phyloP scores from a whole-genome alignment of 2,888 invertebrate genomes.

The Phasia obesa region DNA sequence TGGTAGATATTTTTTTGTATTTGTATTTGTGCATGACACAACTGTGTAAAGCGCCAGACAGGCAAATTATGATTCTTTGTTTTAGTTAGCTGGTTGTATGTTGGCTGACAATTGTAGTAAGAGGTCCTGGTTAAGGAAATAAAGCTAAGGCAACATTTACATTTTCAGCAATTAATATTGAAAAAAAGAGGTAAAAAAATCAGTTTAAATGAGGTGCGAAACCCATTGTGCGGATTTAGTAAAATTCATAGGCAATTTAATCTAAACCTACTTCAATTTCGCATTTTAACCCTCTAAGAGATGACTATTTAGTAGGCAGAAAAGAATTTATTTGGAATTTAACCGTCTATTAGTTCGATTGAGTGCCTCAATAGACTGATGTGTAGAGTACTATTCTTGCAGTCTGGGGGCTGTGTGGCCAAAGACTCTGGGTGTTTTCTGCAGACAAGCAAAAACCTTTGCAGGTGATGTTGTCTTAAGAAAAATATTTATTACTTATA shows the following conservation, averaged over 20 bases:
- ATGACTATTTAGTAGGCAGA: neutral
- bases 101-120: conserved; percentile 10
- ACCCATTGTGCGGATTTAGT: conserved; percentile 23
- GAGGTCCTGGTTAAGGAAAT: conserved; percentile 40
- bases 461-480: no score
- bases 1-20: conserved; percentile 31
- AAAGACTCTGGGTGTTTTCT: no score
- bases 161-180: conserved; percentile 47
- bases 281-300: neutral
- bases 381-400: no score
- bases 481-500: no score
- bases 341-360: no score
- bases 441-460: no score
- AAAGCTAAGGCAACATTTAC: conserved; percentile 37
- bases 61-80: conserved; percentile 58
- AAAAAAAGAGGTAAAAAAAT: neutral
- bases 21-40: conserved; percentile 29
- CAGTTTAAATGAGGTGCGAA: conserved; percentile 21
- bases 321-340: no score
- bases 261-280: neutral
- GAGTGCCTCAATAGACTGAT: no score
- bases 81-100: conserved; percentile 23
- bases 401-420: no score
- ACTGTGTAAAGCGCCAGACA: conserved; percentile 14
- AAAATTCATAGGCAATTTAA: conserved; percentile 18